phyloP scores from a whole-genome alignment of 2,113 vertebrate genomes.

The Ochotona princeps region DNA sequence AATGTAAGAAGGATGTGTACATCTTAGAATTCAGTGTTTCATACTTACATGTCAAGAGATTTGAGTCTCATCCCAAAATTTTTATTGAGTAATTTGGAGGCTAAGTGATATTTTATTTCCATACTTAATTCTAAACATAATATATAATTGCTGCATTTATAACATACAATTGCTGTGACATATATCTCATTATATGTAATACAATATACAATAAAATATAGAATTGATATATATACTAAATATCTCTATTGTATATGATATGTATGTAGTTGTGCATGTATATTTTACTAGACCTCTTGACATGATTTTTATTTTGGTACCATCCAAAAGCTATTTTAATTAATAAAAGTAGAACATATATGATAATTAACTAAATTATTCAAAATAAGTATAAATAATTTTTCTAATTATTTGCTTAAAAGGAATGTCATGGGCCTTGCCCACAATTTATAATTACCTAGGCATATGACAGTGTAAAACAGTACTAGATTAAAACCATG shows the following conservation, averaged over 20 bases:
- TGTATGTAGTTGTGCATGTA: no score
- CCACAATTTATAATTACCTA: conserved; percentile 5
- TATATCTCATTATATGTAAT: no score
- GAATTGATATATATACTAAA: no score
- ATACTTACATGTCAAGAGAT: neutral
- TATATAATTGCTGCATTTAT: no score
- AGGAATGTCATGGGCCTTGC: neutral
- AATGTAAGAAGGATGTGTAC: neutral
- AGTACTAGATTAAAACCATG: neutral
- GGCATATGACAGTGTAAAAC: neutral
- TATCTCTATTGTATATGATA: no score
- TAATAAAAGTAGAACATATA: neutral
- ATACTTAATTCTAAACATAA: neutral
- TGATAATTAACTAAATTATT: neutral
- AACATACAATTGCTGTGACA: no score
- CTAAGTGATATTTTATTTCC: neutral
- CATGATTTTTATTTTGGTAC: neutral
- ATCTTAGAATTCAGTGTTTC: neutral
- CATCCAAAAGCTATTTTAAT: neutral
- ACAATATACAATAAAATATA: no score
- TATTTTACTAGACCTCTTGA: neutral
- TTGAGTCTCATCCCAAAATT: neutral
- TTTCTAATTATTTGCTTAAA: conserved; percentile 42
- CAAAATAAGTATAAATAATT: neutral
- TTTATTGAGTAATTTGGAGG: neutral